Evolutionary conservation across 2,797 vertebrate species (phyloP).

Genomic region (Gymnopithys bicolor): DNA sequence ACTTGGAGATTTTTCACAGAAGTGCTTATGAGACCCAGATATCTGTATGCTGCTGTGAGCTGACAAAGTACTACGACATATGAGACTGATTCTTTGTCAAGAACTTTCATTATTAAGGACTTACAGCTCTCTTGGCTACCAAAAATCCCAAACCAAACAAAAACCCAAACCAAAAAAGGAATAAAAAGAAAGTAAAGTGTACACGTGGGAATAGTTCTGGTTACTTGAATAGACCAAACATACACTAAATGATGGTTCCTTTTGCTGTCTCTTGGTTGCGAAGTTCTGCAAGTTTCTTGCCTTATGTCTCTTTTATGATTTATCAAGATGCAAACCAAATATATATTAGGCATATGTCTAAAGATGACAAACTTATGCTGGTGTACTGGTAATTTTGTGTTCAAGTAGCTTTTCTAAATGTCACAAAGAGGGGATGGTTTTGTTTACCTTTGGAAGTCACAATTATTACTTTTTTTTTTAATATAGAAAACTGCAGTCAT

Average conservation of each 20-base stretch:
- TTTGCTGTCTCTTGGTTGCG: background rate
- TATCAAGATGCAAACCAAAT: background rate
- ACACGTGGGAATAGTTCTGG: background rate
- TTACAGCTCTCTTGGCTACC: background rate
- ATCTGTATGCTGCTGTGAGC: background rate
- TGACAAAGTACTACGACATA: background rate
- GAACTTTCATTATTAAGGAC: background rate
- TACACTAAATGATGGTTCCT: background rate
- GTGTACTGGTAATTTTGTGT: background rate
- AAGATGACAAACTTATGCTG: background rate
- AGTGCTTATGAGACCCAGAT: background rate
- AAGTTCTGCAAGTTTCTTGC: background rate
- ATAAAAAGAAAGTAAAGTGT: background rate
- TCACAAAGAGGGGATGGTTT: accelerated
- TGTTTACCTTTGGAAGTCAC: background rate
- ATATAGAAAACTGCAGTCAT: background rate
- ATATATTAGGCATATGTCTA: background rate
- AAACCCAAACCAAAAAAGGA: background rate
- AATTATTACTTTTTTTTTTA: background rate
- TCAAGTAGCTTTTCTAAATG: background rate
- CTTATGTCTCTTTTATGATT: background rate
- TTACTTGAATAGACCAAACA: background rate
- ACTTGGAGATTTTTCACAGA: background rate
- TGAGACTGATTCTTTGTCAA: background rate
- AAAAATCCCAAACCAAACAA: background rate